Conservation (phyloP, 2,113 vertebrate species). For the Pyxicephalus adspersus region DNA sequence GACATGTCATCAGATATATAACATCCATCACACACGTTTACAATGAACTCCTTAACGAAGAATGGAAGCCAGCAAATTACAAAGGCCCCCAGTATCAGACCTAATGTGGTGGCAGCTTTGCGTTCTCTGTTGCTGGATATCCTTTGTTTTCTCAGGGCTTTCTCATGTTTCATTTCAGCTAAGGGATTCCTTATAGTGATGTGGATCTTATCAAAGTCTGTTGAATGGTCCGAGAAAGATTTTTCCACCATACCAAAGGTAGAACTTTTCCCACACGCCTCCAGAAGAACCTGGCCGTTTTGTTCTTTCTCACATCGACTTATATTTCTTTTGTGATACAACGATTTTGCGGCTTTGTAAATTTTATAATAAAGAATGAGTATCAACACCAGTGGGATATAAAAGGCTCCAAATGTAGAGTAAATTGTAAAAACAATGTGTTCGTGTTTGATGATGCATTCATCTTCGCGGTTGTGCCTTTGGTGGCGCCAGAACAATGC, state of each 20-base stretch:
- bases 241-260: conserved; percentile 81
- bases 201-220: conserved; percentile 81
- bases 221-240: conserved; percentile 85
- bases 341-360: conserved; percentile 91
- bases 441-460: conserved; percentile 92
- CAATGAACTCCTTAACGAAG: conserved; percentile 96
- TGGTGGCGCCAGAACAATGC: conserved; percentile 91
- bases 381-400: conserved; percentile 91
- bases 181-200: conserved; percentile 72
- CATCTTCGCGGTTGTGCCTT: conserved; percentile 76
- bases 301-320: conserved; percentile 83
- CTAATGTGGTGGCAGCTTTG: conserved; percentile 91
- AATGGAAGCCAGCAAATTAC: conserved; percentile 98
- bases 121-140: conserved; percentile 90
- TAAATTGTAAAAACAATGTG: conserved; percentile 92
- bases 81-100: conserved; percentile 94
- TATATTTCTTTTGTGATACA: conserved; percentile 87
- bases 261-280: conserved; percentile 78
- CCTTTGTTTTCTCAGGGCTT: conserved; percentile 83
- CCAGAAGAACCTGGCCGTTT: conserved; percentile 87
- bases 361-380: conserved; percentile 99
- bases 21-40: conserved; percentile 88
- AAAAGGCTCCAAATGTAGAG: conserved; percentile 95
- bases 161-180: conserved; percentile 78
- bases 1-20: conserved; percentile 86